Percentiles rank a stretch among this genome's conserved stretches.
phyloP scores from a whole-genome alignment of 2,113 vertebrate species.

The Sialia sialis region DNA sequence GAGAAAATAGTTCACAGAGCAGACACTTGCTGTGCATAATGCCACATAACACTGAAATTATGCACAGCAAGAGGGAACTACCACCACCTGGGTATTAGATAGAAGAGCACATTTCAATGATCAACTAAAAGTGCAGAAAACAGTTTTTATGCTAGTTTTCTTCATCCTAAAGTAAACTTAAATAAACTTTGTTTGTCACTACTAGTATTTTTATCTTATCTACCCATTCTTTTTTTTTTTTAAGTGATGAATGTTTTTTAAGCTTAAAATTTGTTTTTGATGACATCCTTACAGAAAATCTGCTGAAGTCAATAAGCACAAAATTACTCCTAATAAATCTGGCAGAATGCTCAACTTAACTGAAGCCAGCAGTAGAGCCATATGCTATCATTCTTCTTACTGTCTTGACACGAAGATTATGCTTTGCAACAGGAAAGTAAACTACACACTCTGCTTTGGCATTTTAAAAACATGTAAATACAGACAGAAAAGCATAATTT shows the following conservation, averaged over 20 bases:
- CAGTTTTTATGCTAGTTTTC: not conserved
- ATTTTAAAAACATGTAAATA: not conserved
- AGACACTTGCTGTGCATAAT: not conserved
- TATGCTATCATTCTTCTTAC: not conserved
- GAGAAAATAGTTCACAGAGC: not conserved
- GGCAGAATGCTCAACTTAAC: not conserved
- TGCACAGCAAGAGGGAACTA: not conserved
- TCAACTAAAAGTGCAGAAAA: not conserved
- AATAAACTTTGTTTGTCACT: not conserved
- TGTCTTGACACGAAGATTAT: not conserved
- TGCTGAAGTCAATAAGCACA: not conserved
- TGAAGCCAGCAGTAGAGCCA: not conserved
- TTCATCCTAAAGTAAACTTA: not conserved
- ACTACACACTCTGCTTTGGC: not conserved
- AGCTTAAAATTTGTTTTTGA: not conserved
- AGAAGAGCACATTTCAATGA: not conserved
- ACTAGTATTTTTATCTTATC: not conserved
- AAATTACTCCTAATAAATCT: not conserved
- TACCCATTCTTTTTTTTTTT: not conserved
- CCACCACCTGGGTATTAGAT: not conserved
- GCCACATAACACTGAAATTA: not conserved
- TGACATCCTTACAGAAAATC: not conserved
- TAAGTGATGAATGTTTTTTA: not conserved
- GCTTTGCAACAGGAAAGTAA: not conserved
- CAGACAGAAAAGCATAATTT: not conserved